phyloP scores from a whole-genome alignment of 1,140 invertebrate genomes.

The Dufourea novaeangliae region DNA sequence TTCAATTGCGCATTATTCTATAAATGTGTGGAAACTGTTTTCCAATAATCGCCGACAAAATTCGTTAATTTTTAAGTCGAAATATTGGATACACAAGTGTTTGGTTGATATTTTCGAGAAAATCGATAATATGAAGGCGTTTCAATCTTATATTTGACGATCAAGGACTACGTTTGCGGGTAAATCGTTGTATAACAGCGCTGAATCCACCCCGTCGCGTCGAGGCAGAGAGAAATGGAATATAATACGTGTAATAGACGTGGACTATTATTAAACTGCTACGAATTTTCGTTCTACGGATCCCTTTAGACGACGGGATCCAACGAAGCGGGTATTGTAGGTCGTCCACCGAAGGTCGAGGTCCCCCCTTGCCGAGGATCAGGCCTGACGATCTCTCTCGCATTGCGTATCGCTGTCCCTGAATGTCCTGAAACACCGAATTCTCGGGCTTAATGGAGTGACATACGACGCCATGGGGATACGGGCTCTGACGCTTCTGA shows the following conservation, averaged over 20 bases:
- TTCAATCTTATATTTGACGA: background rate
- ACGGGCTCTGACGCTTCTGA: too few species aligned
- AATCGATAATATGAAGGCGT: too few species aligned
- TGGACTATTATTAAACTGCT: conserved; percentile 59
- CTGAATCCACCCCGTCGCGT: conserved; percentile 31
- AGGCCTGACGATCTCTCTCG: background rate
- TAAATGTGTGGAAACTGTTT: too few species aligned
- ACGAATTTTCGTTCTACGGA: conserved; percentile 53
- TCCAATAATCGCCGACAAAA: too few species aligned
- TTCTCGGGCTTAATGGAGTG: conserved; percentile 33
- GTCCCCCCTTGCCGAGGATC: conserved; percentile 60
- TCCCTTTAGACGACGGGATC: conserved; percentile 55
- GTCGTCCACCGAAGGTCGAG: conserved; percentile 79
- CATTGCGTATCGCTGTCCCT: background rate
- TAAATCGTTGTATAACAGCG: background rate
- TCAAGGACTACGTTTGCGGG: background rate
- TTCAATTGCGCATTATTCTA: too few species aligned
- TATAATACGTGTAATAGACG: conserved; percentile 62
- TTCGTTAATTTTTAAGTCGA: too few species aligned
- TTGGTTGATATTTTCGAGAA: too few species aligned
- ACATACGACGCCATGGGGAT: conserved; percentile 16
- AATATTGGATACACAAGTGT: too few species aligned
- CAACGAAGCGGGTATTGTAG: conserved; percentile 75
- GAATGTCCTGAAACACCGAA: conserved; percentile 13
- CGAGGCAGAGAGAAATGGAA: conserved; percentile 56